These are phyloP conservation scores for Psittacula derbiana DNA, from an alignment of 2,797 vertebrate genomes.

Conservation along the genomic window DNA sequence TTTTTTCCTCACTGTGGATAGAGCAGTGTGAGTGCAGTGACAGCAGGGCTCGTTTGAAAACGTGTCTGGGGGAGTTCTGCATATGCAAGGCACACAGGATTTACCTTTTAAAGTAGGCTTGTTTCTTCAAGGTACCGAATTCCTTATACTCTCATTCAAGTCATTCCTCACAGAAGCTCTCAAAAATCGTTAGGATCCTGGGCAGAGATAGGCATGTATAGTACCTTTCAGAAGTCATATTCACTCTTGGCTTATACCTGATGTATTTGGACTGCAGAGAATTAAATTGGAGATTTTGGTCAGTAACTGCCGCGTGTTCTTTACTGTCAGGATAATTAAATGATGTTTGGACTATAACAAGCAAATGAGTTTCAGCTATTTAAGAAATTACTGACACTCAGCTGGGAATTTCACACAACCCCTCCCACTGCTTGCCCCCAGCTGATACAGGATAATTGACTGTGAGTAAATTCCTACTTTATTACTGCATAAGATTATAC, in stretches of 20 bases:
- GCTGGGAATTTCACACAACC: neutral
- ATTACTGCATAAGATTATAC: neutral
- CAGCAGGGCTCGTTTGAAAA: conserved; percentile 18
- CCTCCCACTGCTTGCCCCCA: neutral
- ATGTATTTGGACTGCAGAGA: neutral
- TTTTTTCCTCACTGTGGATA: conserved; percentile 21
- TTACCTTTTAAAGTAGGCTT: conserved; percentile 8
- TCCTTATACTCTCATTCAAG: neutral
- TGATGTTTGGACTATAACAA: neutral
- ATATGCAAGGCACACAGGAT: neutral
- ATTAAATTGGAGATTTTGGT: neutral
- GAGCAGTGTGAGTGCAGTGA: neutral
- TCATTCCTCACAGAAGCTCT: neutral
- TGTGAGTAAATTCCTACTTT: neutral
- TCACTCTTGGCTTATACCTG: neutral
- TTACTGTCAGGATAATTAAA: conserved; percentile 8
- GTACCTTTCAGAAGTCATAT: neutral
- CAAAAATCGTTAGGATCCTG: neutral
- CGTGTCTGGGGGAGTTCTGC: neutral
- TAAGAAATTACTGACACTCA: conserved; percentile 8
- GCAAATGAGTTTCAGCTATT: conserved; percentile 33
- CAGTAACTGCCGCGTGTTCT: neutral
- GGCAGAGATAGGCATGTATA: neutral
- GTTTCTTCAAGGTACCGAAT: neutral
- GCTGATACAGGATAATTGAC: neutral